phyloP scores from a whole-genome alignment of 2,888 invertebrate genomes.

The Torymus aiolomorphi region DNA sequence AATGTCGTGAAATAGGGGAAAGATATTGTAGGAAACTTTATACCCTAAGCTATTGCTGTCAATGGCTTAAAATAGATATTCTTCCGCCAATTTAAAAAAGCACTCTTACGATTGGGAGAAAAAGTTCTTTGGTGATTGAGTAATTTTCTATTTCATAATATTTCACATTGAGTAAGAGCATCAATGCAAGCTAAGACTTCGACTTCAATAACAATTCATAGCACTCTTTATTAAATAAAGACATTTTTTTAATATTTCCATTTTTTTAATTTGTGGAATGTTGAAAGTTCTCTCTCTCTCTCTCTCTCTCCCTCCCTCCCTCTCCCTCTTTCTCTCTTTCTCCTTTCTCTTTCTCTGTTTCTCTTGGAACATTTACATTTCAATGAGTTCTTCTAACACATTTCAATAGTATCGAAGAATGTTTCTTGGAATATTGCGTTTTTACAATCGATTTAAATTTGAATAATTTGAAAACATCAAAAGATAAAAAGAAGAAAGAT shows the following conservation, averaged over 20 bases:
- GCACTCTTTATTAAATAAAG: conserved; percentile 18
- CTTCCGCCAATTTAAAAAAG: conserved; percentile 11
- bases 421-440: no score
- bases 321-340: no score
- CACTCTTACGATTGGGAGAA: conserved; percentile 16
- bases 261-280: conserved; percentile 22
- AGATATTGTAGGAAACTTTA: background rate
- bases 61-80: conserved; percentile 15
- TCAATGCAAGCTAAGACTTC: background rate
- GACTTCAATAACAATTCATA: conserved; percentile 10
- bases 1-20: background rate
- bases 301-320: no score
- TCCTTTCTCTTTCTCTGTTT: no score
- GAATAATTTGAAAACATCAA: background rate
- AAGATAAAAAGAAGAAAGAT: background rate
- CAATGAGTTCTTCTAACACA: conserved; percentile 7
- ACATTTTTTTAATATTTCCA: conserved; percentile 8
- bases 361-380: conserved; percentile 12
- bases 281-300: conserved; percentile 1
- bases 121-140: conserved; percentile 17
- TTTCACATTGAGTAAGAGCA: conserved; percentile 11
- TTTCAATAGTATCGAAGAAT: no score
- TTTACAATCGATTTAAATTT: no score
- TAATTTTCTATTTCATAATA: conserved; percentile 38
- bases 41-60: background rate